phyloP scores from a whole-genome alignment of 2,888 invertebrate genomes.

The Andricus quercusramuli region DNA sequence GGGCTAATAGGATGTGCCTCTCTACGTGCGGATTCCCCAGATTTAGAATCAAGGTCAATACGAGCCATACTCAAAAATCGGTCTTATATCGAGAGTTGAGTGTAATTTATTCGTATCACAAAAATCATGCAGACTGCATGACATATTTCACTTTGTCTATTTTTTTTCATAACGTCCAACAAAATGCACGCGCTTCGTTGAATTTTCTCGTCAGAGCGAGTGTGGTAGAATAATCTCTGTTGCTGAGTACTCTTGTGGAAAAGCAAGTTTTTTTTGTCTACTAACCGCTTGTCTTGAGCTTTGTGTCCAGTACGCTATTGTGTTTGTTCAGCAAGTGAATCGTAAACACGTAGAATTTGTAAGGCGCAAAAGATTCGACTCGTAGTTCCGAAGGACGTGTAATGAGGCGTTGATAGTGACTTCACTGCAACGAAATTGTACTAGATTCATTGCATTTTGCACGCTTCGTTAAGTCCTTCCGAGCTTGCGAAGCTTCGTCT shows the following conservation, averaged over 20 bases:
- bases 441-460: conserved; percentile 27
- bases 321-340: conserved; percentile 41
- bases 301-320: conserved; percentile 32
- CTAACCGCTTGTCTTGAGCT: conserved; percentile 35
- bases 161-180: conserved; percentile 3
- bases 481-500: conserved; percentile 33
- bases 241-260: conserved; percentile 1
- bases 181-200: conserved; percentile 28
- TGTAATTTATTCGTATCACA: conserved; percentile 42
- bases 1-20: too few species aligned
- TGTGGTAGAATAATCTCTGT: conserved; percentile 19
- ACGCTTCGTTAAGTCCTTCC: conserved; percentile 34
- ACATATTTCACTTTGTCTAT: conserved; percentile 5
- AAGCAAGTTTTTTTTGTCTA: conserved; percentile 22
- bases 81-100: too few species aligned
- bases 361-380: conserved; percentile 29
- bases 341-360: conserved; percentile 40
- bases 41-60: too few species aligned
- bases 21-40: too few species aligned
- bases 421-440: conserved; percentile 30
- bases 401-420: conserved; percentile 41
- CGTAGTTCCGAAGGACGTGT: conserved; percentile 37
- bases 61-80: too few species aligned
- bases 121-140: conserved; percentile 32
- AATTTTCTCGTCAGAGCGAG: not conserved